phyloP scores from a whole-genome alignment of 2,797 vertebrate species.

The Hybognathus amarus region DNA sequence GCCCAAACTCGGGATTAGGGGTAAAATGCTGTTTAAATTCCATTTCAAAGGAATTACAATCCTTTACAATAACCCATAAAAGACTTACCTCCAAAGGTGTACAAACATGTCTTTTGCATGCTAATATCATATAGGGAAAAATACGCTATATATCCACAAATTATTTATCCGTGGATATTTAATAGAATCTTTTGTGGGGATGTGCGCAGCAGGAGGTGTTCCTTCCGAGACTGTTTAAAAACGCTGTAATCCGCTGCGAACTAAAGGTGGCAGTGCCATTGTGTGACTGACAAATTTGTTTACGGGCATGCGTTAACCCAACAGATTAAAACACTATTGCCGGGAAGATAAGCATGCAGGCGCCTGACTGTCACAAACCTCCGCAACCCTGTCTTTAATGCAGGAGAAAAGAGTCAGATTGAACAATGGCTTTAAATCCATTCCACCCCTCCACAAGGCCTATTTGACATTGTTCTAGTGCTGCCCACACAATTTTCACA shows the following conservation, averaged over 20 bases:
- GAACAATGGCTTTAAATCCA: conserved; percentile 82
- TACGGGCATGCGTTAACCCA: conserved; percentile 77
- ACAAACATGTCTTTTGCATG: conserved; percentile 37
- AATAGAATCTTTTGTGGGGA: conserved; percentile 79
- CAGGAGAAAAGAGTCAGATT: conserved; percentile 64
- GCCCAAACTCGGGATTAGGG: conserved; percentile 37
- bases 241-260: conserved; percentile 80
- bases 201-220: conserved; percentile 68
- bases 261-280: conserved; percentile 81
- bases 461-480: conserved; percentile 76
- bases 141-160: conserved; percentile 62
- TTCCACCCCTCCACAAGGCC: conserved; percentile 72
- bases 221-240: conserved; percentile 63
- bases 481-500: conserved; percentile 68
- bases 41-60: conserved; percentile 49
- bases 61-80: conserved; percentile 61
- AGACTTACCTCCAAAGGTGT: conserved; percentile 28
- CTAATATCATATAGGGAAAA: conserved; percentile 54
- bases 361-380: conserved; percentile 71
- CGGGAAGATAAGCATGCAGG: conserved; percentile 77
- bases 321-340: conserved; percentile 80
- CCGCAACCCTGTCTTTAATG: conserved; percentile 61
- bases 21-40: conserved; percentile 61
- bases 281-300: conserved; percentile 82
- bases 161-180: conserved; percentile 77